Conservation (phyloP, 2,797 vertebrate species). For the Staurois parvus region DNA sequence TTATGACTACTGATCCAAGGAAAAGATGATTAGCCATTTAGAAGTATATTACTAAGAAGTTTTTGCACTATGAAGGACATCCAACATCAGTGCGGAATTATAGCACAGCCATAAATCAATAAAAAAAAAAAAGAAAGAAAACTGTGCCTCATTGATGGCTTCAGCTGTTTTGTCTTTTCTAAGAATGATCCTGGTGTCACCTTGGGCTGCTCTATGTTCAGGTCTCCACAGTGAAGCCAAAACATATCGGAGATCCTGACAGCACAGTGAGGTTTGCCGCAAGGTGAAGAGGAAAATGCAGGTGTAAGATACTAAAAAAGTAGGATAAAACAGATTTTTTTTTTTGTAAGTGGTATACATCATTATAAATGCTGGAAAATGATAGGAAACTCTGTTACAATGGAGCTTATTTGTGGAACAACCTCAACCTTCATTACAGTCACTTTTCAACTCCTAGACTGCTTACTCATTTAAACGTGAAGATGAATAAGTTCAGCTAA, state of each 20-base stretch:
- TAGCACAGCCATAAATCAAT: constrained; percentile 56
- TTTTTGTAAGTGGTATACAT: too few species aligned
- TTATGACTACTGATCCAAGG: constrained; percentile 49
- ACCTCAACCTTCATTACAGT: too few species aligned
- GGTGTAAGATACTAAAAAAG: not conserved
- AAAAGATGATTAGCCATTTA: constrained; percentile 60
- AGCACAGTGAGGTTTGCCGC: not conserved
- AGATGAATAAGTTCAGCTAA: too few species aligned
- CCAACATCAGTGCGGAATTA: constrained; percentile 47
- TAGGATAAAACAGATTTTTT: too few species aligned
- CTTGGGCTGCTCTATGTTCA: constrained; percentile 27
- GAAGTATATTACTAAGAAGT: constrained; percentile 27
- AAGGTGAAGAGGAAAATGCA: constrained; percentile 3
- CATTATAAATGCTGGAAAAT: too few species aligned
- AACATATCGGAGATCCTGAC: not conserved
- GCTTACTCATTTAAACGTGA: too few species aligned
- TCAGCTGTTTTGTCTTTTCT: constrained; percentile 14
- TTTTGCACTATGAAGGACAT: constrained; percentile 39
- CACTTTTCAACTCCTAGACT: too few species aligned
- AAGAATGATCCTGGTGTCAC: constrained; percentile 12
- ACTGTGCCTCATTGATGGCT: constrained; percentile 1
- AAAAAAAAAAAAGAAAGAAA: constrained; percentile 1
- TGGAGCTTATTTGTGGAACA: too few species aligned
- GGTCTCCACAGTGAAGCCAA: not conserved
- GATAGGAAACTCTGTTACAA: too few species aligned